phyloP scores from a whole-genome alignment of 2,113 vertebrate genomes.

The Chiloscyllium plagiosum region DNA sequence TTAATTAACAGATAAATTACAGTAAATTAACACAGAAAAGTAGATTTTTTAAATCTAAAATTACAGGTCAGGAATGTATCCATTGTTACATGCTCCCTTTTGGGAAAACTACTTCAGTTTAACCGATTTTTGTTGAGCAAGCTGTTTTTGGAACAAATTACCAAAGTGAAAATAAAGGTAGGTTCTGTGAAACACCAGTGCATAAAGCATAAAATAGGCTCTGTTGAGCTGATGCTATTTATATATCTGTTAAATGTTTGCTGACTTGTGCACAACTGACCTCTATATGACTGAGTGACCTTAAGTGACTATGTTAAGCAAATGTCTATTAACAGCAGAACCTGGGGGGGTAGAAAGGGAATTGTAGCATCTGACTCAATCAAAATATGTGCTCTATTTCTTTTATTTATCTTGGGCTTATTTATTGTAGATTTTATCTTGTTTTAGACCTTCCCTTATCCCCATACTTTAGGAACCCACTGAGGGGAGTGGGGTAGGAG shows the following conservation, averaged over 20 bases:
- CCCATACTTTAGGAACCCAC: too few relatives aligned
- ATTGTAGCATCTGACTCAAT: neutral
- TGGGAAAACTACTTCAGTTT: neutral
- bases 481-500: neutral
- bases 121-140: neutral
- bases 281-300: conserved; percentile 22
- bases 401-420: too few relatives aligned
- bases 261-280: conserved; percentile 4
- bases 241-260: neutral
- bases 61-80: neutral
- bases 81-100: neutral
- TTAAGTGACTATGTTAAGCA: conserved; percentile 10
- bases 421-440: neutral
- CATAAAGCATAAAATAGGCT: neutral
- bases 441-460: too few relatives aligned
- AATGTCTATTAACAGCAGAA: neutral
- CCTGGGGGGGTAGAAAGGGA: neutral
- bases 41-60: neutral
- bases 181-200: neutral
- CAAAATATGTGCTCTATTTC: neutral
- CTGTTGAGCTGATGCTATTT: neutral
- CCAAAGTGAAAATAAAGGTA: neutral
- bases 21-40: neutral
- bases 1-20: neutral
- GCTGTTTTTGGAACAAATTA: neutral